phyloP scores from a whole-genome alignment of 2,888 invertebrate species.

The Reticulitermes lucifugus region DNA sequence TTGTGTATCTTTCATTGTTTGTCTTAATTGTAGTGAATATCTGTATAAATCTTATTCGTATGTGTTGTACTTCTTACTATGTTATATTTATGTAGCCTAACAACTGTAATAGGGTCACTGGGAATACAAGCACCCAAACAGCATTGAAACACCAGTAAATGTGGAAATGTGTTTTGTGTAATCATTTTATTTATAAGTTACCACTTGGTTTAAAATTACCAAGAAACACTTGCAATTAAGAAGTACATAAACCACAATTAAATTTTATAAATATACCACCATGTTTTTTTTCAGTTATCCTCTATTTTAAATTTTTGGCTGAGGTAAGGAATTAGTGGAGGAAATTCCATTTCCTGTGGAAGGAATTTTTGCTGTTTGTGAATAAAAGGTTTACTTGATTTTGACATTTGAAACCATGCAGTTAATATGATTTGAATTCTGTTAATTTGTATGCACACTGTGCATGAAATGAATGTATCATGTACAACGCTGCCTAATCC shows the following conservation, averaged over 20 bases:
- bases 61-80: conserved; percentile 10
- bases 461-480: too few relatives aligned
- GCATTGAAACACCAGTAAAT: conserved; percentile 17
- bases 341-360: too few relatives aligned
- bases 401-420: too few relatives aligned
- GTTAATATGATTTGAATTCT: too few relatives aligned
- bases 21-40: background rate
- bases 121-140: background rate
- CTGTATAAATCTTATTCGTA: conserved; percentile 24
- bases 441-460: too few relatives aligned
- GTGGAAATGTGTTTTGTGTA: conserved; percentile 12
- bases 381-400: too few relatives aligned
- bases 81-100: conserved; percentile 29
- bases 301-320: background rate
- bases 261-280: background rate
- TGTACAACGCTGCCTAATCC: too few relatives aligned
- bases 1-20: conserved; percentile 12
- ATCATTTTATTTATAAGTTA: conserved; percentile 26
- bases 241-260: background rate
- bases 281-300: background rate
- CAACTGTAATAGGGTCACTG: conserved; percentile 5
- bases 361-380: too few relatives aligned
- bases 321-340: too few relatives aligned
- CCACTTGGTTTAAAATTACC: conserved; percentile 14
- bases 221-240: background rate